Base-by-base conservation (phyloP, 64 coral and sea anemone species). In the Pachyseris speciosa region DNA sequence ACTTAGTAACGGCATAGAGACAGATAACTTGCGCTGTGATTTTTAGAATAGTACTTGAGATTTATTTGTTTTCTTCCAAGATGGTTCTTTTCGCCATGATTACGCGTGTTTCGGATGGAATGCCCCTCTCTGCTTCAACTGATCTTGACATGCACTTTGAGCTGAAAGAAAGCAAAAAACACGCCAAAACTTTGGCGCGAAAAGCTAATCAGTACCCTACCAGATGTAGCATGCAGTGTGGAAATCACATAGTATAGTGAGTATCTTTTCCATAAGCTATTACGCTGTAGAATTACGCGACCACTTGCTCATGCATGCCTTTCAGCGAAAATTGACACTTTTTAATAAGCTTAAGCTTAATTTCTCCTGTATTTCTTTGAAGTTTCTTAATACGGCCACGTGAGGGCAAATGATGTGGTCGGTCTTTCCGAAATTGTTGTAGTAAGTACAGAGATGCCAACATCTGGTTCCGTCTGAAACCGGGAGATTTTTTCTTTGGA, bases 71-170 rank as follows among this genome's bases (percentile, higher is more conserved):
- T 20, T 30, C 1, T 7, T 13, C 25, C 16, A 86, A 33, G 28
- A 97, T 97, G 95, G 95, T 97, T 64, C 66, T 97, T 44, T 96
- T 96, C 31, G 95, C 95, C 19, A 96, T 96, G 86, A 96, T 96
- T 11, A 96, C 89, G 17, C 95, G 95, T 7, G 85, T 96, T 25
- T 42, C 64, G 1, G 95, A 96, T 77, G 95, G 95, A 7, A 89
- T 96, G 72, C 71, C 95, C 0, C 64, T 96, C 10, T 90, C 95
- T n/a, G 95, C 95, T 6, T 96, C 95, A 0, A 96, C 95, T 9
- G 95, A 96, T 17, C 37, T 96, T 22, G 95, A 96, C 22, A 89
- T 96, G 80, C 95, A 96, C 50, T 96, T 96, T 85, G 95, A 96
- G 72, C 49, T 96, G 9, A 96, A 96, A 65, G 95, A 96, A 30